These are phyloP conservation scores for Trachemys scripta DNA, from an alignment of 2,113 vertebrate species.

Conservation along the genomic window DNA sequence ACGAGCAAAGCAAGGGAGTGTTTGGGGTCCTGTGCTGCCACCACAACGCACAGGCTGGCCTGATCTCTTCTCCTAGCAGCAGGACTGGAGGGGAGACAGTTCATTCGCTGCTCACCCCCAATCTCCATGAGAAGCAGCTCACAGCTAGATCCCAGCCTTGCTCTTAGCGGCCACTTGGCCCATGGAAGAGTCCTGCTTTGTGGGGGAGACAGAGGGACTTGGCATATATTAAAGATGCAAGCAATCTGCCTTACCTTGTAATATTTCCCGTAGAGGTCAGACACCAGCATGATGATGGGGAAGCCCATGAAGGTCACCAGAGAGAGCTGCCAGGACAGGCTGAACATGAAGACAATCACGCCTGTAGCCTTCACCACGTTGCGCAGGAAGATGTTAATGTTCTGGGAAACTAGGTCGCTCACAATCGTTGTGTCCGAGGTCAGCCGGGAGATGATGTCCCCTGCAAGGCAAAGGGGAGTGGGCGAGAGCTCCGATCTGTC, in stretches of 20 bases:
- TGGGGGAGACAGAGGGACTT: rapidly evolving
- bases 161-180: neutral
- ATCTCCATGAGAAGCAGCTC: neutral
- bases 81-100: neutral
- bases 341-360: constrained; percentile 93
- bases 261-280: constrained; percentile 91
- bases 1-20: neutral
- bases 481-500: neutral
- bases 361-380: constrained; percentile 88
- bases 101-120: neutral
- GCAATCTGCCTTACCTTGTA: constrained; percentile 88
- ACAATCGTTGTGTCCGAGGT: constrained; percentile 96
- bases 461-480: constrained; percentile 72
- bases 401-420: constrained; percentile 94
- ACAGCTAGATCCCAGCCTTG: neutral
- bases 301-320: constrained; percentile 94
- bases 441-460: constrained; percentile 95
- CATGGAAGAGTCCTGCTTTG: neutral
- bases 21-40: neutral
- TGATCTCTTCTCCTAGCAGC: neutral
- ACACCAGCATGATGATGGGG: constrained; percentile 92
- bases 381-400: constrained; percentile 94
- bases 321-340: constrained; percentile 94
- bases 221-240: too few relatives aligned
- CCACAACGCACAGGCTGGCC: rapidly evolving